Conservation (phyloP, 2,113 vertebrate species). For the Nematolebias whitei region DNA sequence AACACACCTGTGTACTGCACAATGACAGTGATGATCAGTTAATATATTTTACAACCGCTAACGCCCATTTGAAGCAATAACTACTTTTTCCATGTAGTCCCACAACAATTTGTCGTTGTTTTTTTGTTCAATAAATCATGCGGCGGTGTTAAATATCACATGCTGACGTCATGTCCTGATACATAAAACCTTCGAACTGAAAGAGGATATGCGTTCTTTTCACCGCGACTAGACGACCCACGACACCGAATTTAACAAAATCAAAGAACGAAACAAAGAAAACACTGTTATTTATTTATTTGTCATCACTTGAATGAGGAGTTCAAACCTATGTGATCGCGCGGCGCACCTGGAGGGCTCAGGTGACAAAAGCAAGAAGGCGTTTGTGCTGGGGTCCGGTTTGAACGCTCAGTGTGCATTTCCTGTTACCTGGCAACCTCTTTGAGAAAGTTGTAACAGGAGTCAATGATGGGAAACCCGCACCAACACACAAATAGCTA, state of each 20-base stretch:
- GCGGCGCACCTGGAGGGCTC: constrained; percentile 39
- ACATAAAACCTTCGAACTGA: neutral
- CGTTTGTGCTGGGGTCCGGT: constrained; percentile 18
- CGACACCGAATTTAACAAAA: too few relatives aligned
- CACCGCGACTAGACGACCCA: too few relatives aligned
- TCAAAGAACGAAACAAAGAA: too few relatives aligned
- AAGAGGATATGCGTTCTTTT: neutral
- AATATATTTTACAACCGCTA: too few relatives aligned
- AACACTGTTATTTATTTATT: too few relatives aligned
- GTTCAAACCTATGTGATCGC: constrained; percentile 43
- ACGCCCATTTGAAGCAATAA: too few relatives aligned
- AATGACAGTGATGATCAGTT: too few relatives aligned
- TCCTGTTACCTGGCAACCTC: constrained; percentile 69
- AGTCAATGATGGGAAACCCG: neutral
- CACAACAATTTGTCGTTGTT: neutral
- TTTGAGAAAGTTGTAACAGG: constrained; percentile 58
- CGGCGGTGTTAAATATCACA: neutral
- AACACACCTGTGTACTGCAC: too few relatives aligned
- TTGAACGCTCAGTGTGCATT: constrained; percentile 44
- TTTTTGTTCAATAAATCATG: neutral
- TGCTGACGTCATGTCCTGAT: neutral
- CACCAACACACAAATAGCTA: too few relatives aligned
- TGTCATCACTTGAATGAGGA: too few relatives aligned
- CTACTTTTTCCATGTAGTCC: too few relatives aligned
- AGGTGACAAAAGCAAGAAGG: constrained; percentile 36